Conservation (phyloP, 2,888 invertebrate species). For the Periphyllus acericola region DNA sequence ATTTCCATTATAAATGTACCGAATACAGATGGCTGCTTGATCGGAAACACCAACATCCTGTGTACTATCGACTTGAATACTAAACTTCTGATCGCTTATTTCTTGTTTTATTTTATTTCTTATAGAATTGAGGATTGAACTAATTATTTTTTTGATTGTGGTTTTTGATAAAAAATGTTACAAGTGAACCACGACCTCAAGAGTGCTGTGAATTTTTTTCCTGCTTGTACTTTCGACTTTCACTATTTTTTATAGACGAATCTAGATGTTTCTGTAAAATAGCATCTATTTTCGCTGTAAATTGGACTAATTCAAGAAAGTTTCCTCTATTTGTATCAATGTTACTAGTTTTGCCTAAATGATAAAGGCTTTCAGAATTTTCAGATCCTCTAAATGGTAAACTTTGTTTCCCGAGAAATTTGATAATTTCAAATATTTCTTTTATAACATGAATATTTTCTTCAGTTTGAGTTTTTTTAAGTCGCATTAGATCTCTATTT, state of each 20-base stretch:
- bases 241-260: constrained; percentile 15
- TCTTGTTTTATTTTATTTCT: constrained; percentile 21
- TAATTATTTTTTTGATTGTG: constrained; percentile 10
- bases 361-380: constrained; percentile 16
- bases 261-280: constrained; percentile 18
- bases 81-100: too few relatives aligned
- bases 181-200: constrained; percentile 7
- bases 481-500: background rate
- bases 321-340: constrained; percentile 7
- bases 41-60: constrained; percentile 51
- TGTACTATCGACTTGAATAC: constrained; percentile 42
- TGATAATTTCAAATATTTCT: constrained; percentile 23
- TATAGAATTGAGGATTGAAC: background rate
- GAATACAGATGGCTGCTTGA: constrained; percentile 61
- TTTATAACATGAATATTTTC: constrained; percentile 14
- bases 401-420: constrained; percentile 7
- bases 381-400: constrained; percentile 29
- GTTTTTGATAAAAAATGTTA: constrained; percentile 32
- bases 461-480: background rate
- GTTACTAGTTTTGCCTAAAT: background rate
- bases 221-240: background rate
- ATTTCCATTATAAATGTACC: constrained; percentile 53
- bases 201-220: background rate
- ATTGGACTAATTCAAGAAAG: background rate
- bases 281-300: background rate